Evolutionary conservation across 2,113 vertebrate genomes (phyloP).

Genomic region (Vireo altiloquus): DNA sequence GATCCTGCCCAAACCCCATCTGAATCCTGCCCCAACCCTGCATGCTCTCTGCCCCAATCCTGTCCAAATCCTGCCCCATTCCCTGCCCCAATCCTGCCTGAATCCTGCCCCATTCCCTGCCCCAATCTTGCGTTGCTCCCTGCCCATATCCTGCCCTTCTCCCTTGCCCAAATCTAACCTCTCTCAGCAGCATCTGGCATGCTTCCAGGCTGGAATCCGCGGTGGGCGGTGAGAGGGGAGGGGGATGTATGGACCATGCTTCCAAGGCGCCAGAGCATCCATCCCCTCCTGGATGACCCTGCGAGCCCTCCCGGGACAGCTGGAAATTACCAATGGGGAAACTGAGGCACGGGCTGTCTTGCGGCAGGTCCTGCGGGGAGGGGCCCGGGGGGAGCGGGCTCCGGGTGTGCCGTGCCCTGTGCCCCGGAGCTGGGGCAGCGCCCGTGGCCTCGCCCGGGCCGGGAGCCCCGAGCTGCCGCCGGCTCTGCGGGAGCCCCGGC

Average conservation of each 20-base stretch:
- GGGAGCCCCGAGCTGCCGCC: neutral
- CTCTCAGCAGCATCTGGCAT: neutral
- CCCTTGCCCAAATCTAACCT: neutral
- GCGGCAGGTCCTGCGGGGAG: neutral
- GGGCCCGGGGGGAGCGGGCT: neutral
- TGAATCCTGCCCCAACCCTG: fast-evolving
- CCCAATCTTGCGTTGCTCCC: neutral
- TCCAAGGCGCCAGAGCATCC: neutral
- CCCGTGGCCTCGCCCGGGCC: neutral
- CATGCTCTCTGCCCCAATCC: neutral
- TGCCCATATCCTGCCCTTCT: neutral
- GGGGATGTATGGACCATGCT: fast-evolving
- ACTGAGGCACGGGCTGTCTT: neutral
- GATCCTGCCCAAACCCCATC: neutral
- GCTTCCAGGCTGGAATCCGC: neutral
- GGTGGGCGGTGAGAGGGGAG: neutral
- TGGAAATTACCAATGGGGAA: neutral
- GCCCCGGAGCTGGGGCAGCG: neutral
- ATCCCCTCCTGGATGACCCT: neutral
- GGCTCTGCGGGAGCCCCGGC: neutral
- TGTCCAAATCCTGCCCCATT: neutral
- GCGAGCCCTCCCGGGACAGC: neutral
- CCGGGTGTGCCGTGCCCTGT: neutral
- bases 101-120: neutral
- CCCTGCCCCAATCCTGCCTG: neutral